A percentile compares a stretch with the other conserved stretches of the same genome.
These are phyloP conservation scores for Rhodophaea formosa DNA, from an alignment of 2,888 invertebrate species.

Conservation along the genomic window DNA sequence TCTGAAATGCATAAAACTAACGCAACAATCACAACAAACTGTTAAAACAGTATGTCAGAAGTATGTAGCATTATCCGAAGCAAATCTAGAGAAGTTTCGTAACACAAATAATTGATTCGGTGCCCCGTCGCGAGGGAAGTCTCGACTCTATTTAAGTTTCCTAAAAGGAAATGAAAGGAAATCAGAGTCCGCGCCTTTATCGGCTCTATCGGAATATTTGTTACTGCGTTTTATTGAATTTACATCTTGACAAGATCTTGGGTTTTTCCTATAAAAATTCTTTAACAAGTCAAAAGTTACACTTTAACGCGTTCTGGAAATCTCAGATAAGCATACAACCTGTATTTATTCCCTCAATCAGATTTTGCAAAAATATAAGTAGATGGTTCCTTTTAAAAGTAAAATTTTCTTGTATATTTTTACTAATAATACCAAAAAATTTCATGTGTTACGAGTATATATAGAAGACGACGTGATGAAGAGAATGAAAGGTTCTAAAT, in stretches of 20 bases:
- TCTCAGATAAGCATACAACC: too few relatives aligned
- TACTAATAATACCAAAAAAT: too few relatives aligned
- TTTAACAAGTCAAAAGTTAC: too few relatives aligned
- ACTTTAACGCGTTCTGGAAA: too few relatives aligned
- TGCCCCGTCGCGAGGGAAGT: slow-evolving; percentile 73
- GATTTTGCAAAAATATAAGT: too few relatives aligned
- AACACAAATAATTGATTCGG: slow-evolving; percentile 79
- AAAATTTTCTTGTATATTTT: too few relatives aligned
- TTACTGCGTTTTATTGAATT: slow-evolving; percentile 60
- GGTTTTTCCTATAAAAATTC: slow-evolving; percentile 41
- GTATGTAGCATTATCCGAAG: slow-evolving; percentile 50
- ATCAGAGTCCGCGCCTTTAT: slow-evolving; percentile 74
- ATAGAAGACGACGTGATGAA: too few relatives aligned
- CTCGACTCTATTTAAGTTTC: slow-evolving; percentile 80
- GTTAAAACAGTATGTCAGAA: slow-evolving; percentile 41
- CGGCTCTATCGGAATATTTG: slow-evolving; percentile 73
- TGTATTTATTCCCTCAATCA: too few relatives aligned
- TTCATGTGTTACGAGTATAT: too few relatives aligned
- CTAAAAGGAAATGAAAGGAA: slow-evolving; percentile 81
- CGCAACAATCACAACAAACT: slow-evolving; percentile 2
- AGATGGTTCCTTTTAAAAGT: too few relatives aligned
- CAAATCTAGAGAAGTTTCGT: slow-evolving; percentile 66
- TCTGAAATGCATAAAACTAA: neutral
- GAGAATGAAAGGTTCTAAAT: too few relatives aligned
- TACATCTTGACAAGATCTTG: slow-evolving; percentile 52